Conservation (phyloP, 2,113 vertebrate species). For the Euleptes europaea region DNA sequence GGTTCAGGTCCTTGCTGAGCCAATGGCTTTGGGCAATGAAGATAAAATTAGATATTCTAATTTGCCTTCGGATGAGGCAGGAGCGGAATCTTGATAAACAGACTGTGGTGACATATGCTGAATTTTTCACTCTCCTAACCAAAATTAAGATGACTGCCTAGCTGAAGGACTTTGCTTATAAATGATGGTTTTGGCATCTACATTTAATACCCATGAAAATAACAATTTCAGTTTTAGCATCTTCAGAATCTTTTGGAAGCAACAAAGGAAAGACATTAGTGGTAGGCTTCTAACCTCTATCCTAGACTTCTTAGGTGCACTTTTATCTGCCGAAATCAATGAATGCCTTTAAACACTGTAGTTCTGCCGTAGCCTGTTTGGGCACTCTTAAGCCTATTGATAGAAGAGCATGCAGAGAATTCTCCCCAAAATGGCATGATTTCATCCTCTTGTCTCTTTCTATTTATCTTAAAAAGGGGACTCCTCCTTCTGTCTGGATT, state of each 20-base stretch:
- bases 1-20: neutral
- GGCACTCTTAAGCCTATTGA: neutral
- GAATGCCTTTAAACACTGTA: conserved; percentile 12
- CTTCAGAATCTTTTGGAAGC: neutral
- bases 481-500: conserved; percentile 8
- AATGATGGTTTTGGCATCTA: neutral
- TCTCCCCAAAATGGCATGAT: neutral
- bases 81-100: neutral
- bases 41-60: neutral
- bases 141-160: neutral
- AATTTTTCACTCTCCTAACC: neutral
- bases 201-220: neutral
- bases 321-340: neutral
- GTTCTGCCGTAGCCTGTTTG: neutral
- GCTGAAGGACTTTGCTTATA: neutral
- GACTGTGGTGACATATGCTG: neutral
- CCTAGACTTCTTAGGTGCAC: neutral
- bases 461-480: conserved; percentile 18
- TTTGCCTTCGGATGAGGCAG: neutral
- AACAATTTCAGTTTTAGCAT: neutral
- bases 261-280: neutral
- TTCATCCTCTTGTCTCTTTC: neutral
- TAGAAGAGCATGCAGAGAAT: conserved; percentile 4
- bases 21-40: neutral
- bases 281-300: neutral